Conservation (phyloP, 2,113 vertebrate genomes). For the Sapayoa aenigma region DNA sequence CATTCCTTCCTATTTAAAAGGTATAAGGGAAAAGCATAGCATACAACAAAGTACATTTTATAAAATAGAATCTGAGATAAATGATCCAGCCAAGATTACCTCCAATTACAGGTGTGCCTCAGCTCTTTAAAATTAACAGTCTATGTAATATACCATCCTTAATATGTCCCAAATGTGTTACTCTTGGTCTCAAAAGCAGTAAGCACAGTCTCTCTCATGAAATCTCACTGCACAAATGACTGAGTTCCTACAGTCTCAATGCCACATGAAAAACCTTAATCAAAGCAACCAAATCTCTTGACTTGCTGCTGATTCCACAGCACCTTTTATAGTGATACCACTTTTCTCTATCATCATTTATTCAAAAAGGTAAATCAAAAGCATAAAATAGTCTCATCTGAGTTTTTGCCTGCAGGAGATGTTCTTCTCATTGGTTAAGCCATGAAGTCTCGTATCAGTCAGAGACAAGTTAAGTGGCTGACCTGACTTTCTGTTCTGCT, state of each 20-base stretch:
- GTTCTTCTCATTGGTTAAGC: conserved; percentile 7
- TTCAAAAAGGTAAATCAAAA: conserved; percentile 62
- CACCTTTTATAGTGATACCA: neutral
- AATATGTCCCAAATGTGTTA: neutral
- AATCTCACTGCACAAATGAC: neutral
- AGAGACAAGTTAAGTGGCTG: neutral
- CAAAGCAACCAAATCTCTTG: conserved; percentile 27
- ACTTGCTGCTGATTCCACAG: conserved; percentile 42
- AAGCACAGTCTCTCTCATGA: neutral
- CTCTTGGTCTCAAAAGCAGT: conserved; percentile 12
- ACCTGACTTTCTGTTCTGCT: neutral
- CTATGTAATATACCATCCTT: neutral
- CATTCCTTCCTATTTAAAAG: neutral
- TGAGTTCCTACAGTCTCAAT: neutral
- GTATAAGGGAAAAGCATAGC: neutral
- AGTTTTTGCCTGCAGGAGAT: conserved; percentile 27
- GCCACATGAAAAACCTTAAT: conserved; percentile 3
- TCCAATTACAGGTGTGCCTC: neutral
- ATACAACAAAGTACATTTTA: neutral
- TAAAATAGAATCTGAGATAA: neutral
- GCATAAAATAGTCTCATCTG: conserved; percentile 30
- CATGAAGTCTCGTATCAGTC: neutral
- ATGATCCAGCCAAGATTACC: neutral
- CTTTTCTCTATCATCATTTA: conserved; percentile 59
- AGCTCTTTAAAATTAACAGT: neutral